Conservation (phyloP, 2,113 vertebrate genomes). For the Takifugu flavidus region DNA sequence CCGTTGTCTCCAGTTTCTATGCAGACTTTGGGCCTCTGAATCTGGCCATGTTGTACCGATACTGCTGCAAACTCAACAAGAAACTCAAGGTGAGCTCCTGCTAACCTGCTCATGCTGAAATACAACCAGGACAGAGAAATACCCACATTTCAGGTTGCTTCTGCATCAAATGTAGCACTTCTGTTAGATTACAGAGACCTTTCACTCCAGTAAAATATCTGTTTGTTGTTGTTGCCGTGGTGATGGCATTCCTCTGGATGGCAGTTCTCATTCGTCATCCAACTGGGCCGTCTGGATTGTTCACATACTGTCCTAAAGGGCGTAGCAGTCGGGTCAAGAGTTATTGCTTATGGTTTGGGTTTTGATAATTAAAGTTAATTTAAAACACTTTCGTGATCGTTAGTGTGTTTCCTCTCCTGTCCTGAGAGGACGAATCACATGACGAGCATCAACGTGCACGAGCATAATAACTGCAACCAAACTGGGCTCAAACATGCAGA, state of each 20-base stretch:
- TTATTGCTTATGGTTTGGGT: neutral
- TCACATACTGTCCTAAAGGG: neutral
- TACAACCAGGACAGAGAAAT: too few relatives aligned
- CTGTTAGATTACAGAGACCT: too few relatives aligned
- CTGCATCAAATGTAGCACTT: too few relatives aligned
- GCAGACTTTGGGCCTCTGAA: conserved; percentile 97
- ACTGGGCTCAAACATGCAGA: too few relatives aligned
- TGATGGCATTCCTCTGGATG: conserved; percentile 55
- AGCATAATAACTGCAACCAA: neutral
- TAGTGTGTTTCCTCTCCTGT: neutral
- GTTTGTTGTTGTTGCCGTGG: conserved; percentile 60
- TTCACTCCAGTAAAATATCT: neutral
- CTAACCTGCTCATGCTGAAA: neutral
- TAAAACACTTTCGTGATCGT: too few relatives aligned
- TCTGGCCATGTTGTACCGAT: conserved; percentile 91
- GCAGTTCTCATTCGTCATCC: conserved; percentile 43
- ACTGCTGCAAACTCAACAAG: conserved; percentile 98
- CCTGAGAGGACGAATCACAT: neutral
- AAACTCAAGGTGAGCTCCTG: conserved; percentile 89
- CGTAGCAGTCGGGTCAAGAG: neutral
- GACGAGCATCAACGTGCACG: neutral
- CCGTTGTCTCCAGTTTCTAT: conserved; percentile 71
- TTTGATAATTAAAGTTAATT: too few relatives aligned
- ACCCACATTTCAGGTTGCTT: too few relatives aligned
- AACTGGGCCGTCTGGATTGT: conserved; percentile 22